Evolutionary conservation across 2,113 vertebrate genomes (phyloP).

Genomic region (Sula dactylatra): DNA sequence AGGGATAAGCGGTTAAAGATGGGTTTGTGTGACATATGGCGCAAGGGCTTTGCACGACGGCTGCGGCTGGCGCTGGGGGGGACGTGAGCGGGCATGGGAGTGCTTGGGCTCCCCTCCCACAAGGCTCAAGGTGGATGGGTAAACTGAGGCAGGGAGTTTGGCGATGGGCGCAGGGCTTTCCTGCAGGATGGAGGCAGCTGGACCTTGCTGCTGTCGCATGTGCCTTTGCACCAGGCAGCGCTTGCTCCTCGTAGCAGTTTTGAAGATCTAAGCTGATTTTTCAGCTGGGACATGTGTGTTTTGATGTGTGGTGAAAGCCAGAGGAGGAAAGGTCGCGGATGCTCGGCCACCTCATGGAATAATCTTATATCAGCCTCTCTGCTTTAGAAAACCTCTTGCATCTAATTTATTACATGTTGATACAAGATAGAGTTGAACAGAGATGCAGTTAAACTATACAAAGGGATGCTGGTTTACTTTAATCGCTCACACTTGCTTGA

Average conservation of each 20-base stretch:
- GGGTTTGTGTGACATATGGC: not conserved
- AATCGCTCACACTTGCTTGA: conserved; percentile 56
- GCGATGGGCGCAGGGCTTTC: fast-evolving
- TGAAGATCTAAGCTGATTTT: not conserved
- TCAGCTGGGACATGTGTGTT: not conserved
- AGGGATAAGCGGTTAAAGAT: not conserved
- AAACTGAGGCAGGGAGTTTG: not conserved
- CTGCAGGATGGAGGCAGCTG: fast-evolving
- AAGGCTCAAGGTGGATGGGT: not conserved
- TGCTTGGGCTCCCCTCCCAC: not conserved
- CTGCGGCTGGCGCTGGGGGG: fast-evolving
- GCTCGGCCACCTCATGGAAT: not conserved
- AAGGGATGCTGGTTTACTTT: conserved; percentile 36
- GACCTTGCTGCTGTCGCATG: not conserved
- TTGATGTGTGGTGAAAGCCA: not conserved
- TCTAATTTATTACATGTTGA: not conserved
- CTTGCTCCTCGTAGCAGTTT: not conserved
- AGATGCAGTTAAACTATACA: not conserved
- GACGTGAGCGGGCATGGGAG: fast-evolving
- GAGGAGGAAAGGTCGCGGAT: not conserved
- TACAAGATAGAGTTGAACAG: not conserved
- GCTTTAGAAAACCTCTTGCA: not conserved
- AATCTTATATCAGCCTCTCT: not conserved
- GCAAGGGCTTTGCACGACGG: not conserved
- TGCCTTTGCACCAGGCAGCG: not conserved